phyloP scores from a whole-genome alignment of 92 coral and sea anemone species.

The Phenganax stokvisi region DNA sequence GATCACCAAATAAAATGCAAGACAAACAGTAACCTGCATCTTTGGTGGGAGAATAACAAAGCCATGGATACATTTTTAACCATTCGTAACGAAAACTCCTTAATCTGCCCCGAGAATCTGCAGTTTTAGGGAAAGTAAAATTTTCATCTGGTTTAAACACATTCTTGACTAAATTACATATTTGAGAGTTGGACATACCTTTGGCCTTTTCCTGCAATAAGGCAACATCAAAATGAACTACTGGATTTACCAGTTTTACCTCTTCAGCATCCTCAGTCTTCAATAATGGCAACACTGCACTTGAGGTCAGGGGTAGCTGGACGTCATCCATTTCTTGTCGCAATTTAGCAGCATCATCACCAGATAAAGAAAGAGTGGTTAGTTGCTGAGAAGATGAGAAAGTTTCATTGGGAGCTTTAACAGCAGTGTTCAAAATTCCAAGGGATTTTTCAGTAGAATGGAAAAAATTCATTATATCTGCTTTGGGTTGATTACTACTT shows the following conservation, averaged over 20 bases:
- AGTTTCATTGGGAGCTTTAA: too few species aligned
- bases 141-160: conserved; percentile 2
- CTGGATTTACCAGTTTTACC: too few species aligned
- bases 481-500: too few species aligned
- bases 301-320: too few species aligned
- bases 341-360: background rate
- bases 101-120: background rate
- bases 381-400: too few species aligned
- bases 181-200: background rate
- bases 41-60: conserved; percentile 4
- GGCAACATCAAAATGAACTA: background rate
- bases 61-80: conserved; percentile 7
- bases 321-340: too few species aligned
- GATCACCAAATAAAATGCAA: conserved; percentile 3
- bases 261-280: too few species aligned
- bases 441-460: too few species aligned
- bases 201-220: background rate
- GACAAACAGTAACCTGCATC: conserved; percentile 17
- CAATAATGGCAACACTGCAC: too few species aligned
- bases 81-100: conserved; percentile 17
- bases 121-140: conserved; percentile 1
- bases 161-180: background rate
- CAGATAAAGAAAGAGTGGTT: too few species aligned
- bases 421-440: too few species aligned
- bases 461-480: too few species aligned